Evolutionary conservation across 2,113 vertebrate genomes (phyloP).

Genomic region (Archocentrus centrarchus): DNA sequence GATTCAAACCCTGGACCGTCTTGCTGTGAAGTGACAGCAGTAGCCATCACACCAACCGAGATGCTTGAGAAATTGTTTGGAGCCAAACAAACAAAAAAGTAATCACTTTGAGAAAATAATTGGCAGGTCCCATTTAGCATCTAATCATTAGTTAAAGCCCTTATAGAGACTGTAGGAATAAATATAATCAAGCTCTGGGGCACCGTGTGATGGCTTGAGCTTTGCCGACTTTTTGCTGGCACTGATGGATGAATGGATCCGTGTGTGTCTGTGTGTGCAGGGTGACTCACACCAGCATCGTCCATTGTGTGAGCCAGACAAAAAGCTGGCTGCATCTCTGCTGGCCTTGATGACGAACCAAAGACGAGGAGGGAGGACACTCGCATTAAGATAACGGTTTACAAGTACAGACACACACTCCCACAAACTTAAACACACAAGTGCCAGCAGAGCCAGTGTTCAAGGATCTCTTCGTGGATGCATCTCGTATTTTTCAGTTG

Average conservation of each 20-base stretch:
- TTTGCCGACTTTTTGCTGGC: constrained; percentile 7
- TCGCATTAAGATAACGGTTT: constrained; percentile 14
- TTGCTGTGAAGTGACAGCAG: background rate
- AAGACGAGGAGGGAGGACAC: constrained; percentile 38
- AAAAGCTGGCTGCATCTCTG: constrained; percentile 38
- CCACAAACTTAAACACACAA: constrained; percentile 14
- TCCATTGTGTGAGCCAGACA: constrained; percentile 57
- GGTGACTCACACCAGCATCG: constrained; percentile 43
- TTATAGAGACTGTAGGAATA: background rate
- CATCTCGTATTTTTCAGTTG: background rate
- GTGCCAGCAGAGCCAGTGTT: background rate
- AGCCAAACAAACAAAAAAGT: background rate
- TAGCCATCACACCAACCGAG: background rate
- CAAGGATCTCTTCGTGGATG: constrained; percentile 11
- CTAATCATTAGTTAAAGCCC: background rate
- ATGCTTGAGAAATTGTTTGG: background rate
- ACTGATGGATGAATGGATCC: constrained; percentile 36
- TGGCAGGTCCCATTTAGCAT: background rate
- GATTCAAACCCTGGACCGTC: background rate
- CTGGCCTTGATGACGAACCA: constrained; percentile 57
- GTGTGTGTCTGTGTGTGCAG: background rate
- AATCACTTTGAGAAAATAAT: background rate
- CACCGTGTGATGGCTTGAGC: constrained; percentile 13
- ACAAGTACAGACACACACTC: constrained; percentile 24
- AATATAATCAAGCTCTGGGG: background rate